These are phyloP conservation scores for Antheraea yamamai DNA, from an alignment of 2,888 invertebrate species.

Conservation along the genomic window DNA sequence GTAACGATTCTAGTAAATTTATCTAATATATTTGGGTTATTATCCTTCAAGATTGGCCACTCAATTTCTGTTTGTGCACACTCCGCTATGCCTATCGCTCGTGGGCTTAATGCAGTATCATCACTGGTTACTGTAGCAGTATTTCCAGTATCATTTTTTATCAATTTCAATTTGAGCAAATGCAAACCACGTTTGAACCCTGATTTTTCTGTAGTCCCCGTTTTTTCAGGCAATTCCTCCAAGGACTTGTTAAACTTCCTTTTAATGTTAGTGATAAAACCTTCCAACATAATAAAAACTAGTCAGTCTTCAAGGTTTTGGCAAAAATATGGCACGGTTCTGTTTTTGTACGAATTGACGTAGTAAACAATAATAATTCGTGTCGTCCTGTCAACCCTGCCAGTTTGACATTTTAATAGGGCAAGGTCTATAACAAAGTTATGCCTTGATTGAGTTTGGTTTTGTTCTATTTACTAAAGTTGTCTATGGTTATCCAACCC, in stretches of 20 bases:
- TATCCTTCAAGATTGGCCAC: constrained; percentile 79
- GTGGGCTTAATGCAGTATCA: constrained; percentile 77
- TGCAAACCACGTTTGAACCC: constrained; percentile 61
- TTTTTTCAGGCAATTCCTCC: constrained; percentile 50
- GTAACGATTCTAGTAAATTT: constrained; percentile 76
- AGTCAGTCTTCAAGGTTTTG: constrained; percentile 73
- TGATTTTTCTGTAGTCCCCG: constrained; percentile 53
- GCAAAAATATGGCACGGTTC: constrained; percentile 66
- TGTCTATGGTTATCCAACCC: constrained; percentile 37
- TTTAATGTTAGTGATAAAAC: constrained; percentile 68
- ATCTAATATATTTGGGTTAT: constrained; percentile 72
- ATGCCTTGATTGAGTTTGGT: constrained; percentile 35
- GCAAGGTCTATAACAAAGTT: constrained; percentile 55
- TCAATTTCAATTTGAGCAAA: constrained; percentile 62
- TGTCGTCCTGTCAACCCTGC: constrained; percentile 55
- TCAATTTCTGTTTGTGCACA: constrained; percentile 76
- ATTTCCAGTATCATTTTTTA: constrained; percentile 49
- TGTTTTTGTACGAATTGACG: constrained; percentile 47
- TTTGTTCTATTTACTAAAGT: constrained; percentile 57
- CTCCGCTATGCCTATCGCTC: constrained; percentile 75
- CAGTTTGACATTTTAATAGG: constrained; percentile 71
- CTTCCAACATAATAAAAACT: constrained; percentile 74
- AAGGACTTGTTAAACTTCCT: constrained; percentile 68
- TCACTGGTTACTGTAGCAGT: constrained; percentile 56
- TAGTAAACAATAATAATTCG: constrained; percentile 52